Percentiles rank a stretch among this genome's conserved stretches.
Conservation (phyloP, 2,113 vertebrate genomes). For the Callopanchax toddi region DNA sequence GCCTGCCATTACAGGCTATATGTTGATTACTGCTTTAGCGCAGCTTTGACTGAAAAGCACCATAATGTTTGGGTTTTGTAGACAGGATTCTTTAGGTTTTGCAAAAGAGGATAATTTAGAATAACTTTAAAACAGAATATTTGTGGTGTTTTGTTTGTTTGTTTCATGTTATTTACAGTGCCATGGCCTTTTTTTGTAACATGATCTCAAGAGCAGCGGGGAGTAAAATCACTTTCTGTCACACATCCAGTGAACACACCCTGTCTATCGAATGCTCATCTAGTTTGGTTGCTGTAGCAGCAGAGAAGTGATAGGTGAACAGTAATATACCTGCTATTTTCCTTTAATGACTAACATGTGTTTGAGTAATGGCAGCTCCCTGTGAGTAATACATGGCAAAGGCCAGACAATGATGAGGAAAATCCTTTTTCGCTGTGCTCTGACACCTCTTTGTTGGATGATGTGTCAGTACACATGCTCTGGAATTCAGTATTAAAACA, state of each 20-base stretch:
- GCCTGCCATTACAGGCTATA: constrained; percentile 58
- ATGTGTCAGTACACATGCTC: constrained; percentile 70
- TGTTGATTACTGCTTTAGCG: constrained; percentile 52
- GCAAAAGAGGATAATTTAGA: constrained; percentile 48
- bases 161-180: constrained; percentile 18
- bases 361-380: constrained; percentile 56
- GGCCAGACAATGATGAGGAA: constrained; percentile 55
- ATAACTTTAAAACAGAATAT: constrained; percentile 1
- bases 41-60: constrained; percentile 47
- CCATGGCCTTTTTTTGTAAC: constrained; percentile 40
- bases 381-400: constrained; percentile 66
- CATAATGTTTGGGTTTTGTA: constrained; percentile 56
- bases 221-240: constrained; percentile 60
- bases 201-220: constrained; percentile 48
- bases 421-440: constrained; percentile 43
- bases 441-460: constrained; percentile 61
- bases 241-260: constrained; percentile 57
- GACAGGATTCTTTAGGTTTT: constrained; percentile 19
- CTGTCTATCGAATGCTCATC: constrained; percentile 54
- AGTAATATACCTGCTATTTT: constrained; percentile 64
- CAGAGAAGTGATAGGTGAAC: constrained; percentile 58
- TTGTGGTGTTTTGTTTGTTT: constrained; percentile 9
- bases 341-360: constrained; percentile 59
- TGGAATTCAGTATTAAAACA: constrained; percentile 66
- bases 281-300: constrained; percentile 39